Base-by-base conservation (phyloP, 2,797 vertebrate species). In the Bradypodion ventrale region DNA sequence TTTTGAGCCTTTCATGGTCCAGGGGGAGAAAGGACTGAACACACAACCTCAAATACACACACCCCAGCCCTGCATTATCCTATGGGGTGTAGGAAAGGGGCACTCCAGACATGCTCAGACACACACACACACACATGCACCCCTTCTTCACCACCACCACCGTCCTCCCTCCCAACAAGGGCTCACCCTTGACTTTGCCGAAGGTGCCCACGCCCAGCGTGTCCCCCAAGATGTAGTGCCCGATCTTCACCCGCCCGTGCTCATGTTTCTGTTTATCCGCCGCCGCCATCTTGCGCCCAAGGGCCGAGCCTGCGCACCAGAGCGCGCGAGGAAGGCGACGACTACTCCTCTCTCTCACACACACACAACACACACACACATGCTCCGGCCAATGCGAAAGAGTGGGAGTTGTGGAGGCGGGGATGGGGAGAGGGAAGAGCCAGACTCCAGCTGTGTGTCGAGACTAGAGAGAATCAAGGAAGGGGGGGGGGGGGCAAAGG, bases 171-270 rank as follows among this genome's bases (percentile, higher is more conserved):
- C 29, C 84, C 44, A 0, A 10, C 44, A 0, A 10, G 52, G 37
- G 87, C 96, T 90, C 94, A 98, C 98, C 98, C 96, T 99, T 98
- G 83, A 99, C 98, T 96, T 99, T 99, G 73, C 98, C 98, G 88
- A 99, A 99, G 37, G 98, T 99, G 78, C 98, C 98, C 81, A 99
- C 98, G 59, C 98, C 98, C 7, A 99, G 97, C 21, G 98, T 99
- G 88, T 99, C 98, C 29, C 98, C 98, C 42, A 99, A 91, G 87
- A 99, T 98, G 86, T 99, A 99, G 89, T 99, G 98, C 85, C 98
- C 98, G 1, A 99, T 99, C 96, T 99, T 99, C 92, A 99, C 98
- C 94, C 98, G 97, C 90, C 98, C 98, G 83, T 94, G 92, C 89
- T 98, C 97, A 92, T 98, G 97, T 91, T 98, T 98, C 91, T 96